Evolutionary conservation across 2,797 vertebrate genomes (phyloP).

Genomic region (Anolis apletophallus): DNA sequence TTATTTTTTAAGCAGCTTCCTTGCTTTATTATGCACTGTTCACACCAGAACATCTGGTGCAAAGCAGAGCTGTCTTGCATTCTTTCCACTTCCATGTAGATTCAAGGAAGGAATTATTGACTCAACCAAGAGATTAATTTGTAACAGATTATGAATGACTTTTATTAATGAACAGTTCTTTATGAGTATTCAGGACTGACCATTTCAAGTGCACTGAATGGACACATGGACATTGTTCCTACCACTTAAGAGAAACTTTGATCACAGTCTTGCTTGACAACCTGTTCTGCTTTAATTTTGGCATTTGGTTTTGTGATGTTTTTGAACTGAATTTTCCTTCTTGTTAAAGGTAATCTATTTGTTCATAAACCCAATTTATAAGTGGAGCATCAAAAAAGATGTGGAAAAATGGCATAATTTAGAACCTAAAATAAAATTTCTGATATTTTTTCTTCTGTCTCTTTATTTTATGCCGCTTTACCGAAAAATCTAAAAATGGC

Average conservation of each 20-base stretch:
- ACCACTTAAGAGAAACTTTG: slow-evolving; percentile 33
- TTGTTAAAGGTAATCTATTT: not conserved
- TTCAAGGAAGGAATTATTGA: slow-evolving; percentile 21
- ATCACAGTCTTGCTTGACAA: slow-evolving; percentile 30
- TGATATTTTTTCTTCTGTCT: not conserved
- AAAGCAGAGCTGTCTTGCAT: not conserved
- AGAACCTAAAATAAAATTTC: not conserved
- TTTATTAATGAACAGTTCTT: slow-evolving; percentile 1
- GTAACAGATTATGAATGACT: slow-evolving; percentile 10
- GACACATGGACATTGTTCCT: not conserved
- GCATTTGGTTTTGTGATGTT: slow-evolving; percentile 45
- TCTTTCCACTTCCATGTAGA: not conserved
- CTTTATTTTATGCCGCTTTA: not conserved
- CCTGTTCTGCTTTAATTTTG: slow-evolving; percentile 34
- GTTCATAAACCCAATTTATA: slow-evolving; percentile 23
- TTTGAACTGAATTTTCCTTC: slow-evolving; percentile 53
- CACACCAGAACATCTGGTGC: slow-evolving; percentile 13
- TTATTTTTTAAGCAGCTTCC: not conserved
- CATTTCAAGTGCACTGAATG: slow-evolving; percentile 30
- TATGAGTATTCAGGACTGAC: slow-evolving; percentile 43
- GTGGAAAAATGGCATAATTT: not conserved
- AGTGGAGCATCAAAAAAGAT: slow-evolving; percentile 28
- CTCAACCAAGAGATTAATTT: slow-evolving; percentile 34
- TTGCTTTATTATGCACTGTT: not conserved
- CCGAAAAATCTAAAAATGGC: not conserved